Evolutionary conservation across 1,140 invertebrate species (phyloP), one percentile per base, ranked within the genome.

Genomic region (Cotesia glomerata): DNA sequence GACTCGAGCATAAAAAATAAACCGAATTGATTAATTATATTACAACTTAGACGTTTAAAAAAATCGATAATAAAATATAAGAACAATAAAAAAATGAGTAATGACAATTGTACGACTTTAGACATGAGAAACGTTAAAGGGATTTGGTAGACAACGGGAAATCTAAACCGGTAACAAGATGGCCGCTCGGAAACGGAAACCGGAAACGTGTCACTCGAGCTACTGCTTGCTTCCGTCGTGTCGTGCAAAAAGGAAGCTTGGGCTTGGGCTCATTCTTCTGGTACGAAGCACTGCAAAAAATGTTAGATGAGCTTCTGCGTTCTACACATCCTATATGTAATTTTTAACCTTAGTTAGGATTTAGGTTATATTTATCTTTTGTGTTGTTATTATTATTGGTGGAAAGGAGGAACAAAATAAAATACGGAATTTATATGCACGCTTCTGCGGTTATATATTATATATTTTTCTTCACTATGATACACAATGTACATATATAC

Each of bases 401-500:
- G 26, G 26, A 45, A 45, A 45, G 52, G 16, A 3, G 11, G 11
- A 7, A 64, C 62, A 59, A 59, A 59, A 58, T 16, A 35, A 16
- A 45, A 62, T 7, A 39, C 56, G 39, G n/a, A 39, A 65, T 71
- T 51, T 85, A 84, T 83, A 82, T 85, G 85, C 79, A 78, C 71
- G 72, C 69, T 76, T 80, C 78, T 85, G 79, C 69, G 49, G 49
- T 71, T 61, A 84, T 87, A 87, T 86, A 86, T 86, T 85, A 71
- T 71, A 85, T 74, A 14, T 54, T 54, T n/a, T 54, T 45, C 5
- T 85, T 84, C 74, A 83, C 79, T 84, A 84, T 84, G 73, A 84
- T 87, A 86, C 80, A 86, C 79, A 87, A 86, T 87, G 76, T 87
- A 87, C 85, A 87, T 87, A 87, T 87, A 84, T 87, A 87, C 86